Evolutionary conservation across 2,113 vertebrate genomes (phyloP).

Genomic region (Nesoenas mayeri): DNA sequence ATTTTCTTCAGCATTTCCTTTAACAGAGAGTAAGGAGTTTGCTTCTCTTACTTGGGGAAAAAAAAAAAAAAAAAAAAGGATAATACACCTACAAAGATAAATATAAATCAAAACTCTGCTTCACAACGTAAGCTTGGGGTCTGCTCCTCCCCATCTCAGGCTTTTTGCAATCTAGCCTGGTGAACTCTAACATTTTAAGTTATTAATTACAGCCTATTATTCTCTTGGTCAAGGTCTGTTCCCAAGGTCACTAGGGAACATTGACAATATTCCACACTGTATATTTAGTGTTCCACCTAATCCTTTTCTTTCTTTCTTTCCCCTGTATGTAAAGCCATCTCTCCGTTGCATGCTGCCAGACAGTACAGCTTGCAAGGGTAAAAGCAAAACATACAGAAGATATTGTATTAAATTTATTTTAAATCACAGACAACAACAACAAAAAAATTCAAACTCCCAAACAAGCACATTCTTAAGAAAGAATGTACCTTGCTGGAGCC

Average conservation of each 20-base stretch:
- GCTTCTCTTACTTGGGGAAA: not conserved
- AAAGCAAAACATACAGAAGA: not conserved
- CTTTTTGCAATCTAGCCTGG: not conserved
- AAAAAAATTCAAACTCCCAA: not conserved
- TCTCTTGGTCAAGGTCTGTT: not conserved
- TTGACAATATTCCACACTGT: not conserved
- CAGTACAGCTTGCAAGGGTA: constrained; percentile 11
- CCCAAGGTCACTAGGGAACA: not conserved
- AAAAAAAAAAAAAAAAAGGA: not conserved
- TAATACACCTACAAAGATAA: not conserved
- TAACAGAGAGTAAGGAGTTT: not conserved
- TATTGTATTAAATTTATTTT: not conserved
- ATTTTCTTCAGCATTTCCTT: not conserved
- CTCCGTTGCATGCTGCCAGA: constrained; percentile 14
- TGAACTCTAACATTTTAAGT: not conserved
- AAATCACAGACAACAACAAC: not conserved
- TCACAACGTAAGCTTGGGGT: not conserved
- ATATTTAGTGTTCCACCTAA: not conserved
- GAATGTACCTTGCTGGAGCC: constrained; percentile 50
- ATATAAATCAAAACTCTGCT: not conserved
- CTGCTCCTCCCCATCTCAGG: not conserved
- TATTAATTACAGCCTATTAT: not conserved
- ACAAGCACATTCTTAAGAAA: not conserved
- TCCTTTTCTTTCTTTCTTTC: not conserved
- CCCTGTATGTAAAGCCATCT: not conserved